Base-by-base conservation (phyloP, 2,797 vertebrate genomes). In the Anabacerthia variegaticeps region DNA sequence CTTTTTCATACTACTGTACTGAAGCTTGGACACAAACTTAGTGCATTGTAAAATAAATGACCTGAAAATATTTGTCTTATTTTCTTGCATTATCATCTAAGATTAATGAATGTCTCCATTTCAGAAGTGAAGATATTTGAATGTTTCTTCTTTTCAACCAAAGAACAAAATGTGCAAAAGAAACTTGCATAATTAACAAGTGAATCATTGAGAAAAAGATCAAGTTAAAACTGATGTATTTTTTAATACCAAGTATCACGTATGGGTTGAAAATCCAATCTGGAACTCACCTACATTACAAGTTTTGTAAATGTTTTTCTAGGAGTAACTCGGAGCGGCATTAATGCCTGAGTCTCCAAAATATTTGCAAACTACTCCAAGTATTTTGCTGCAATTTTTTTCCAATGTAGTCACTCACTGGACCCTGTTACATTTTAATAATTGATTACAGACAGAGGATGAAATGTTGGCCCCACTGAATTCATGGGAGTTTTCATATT, bases 291-390 rank as follows among this genome's bases (percentile, higher is more conserved):
- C 80, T 90, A 83, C 32, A 3, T 93, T 93, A 89, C 65, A 11
- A 86, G 92, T 95, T 95, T 97, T 90, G 92, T 97, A 96, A 96
- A 95, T 91, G 95, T 95, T 97, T 96, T 93, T 94, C 93, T 92
- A 92, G 73, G 95, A 97, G 97, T 93, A 96, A 96, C 96, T 94
- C 91, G 92, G 95, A 96, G 95, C 97, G 85, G 73, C 92, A 84
- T 88, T 96, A 96, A 93, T 97, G 84, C 93, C 92, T n/a, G 24
- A 93, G 67, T 82, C 89, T 94, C 96, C 79, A 89, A 96, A 97
- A 96, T 92, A 96, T 95, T 97, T 97, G 81, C 90, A 96, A 98
- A 95, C 86, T 93, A 85, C 95, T 96, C 49, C 13, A 94, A 96
- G 67, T 84, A 93, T 89, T 95, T 90, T 84, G 65, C 83, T 93